phyloP scores from a whole-genome alignment of 2,888 invertebrate species.

The Drosophila stalkeri region DNA sequence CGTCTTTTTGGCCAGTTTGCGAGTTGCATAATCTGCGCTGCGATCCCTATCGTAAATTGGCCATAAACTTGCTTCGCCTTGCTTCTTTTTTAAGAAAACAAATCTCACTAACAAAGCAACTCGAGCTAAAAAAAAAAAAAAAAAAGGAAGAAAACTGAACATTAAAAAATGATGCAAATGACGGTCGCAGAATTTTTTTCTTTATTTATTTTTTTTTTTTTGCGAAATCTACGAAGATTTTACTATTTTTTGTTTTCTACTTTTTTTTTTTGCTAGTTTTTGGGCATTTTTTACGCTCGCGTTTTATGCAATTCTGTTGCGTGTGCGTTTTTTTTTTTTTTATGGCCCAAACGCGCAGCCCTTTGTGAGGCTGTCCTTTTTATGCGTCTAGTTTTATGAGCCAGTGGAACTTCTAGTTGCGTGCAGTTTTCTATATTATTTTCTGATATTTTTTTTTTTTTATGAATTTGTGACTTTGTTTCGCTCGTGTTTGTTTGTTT shows the following conservation, averaged over 20 bases:
- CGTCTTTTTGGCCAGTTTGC: neutral
- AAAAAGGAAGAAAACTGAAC: neutral
- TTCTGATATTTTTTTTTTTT: neutral
- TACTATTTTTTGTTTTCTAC: neutral
- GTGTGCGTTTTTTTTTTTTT: constrained; percentile 13
- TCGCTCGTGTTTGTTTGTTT: neutral
- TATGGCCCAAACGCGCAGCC: constrained; percentile 40
- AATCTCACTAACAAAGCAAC: constrained; percentile 24
- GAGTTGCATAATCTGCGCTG: constrained; percentile 23
- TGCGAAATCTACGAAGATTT: constrained; percentile 4
- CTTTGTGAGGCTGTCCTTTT: constrained; percentile 47
- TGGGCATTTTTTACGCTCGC: constrained; percentile 55
- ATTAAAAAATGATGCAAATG: constrained; percentile 28
- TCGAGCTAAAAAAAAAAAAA: constrained; percentile 31
- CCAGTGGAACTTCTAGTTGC: constrained; percentile 76
- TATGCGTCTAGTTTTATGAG: constrained; percentile 37
- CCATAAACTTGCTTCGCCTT: constrained; percentile 31
- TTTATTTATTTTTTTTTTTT: neutral
- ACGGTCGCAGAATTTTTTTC: neutral
- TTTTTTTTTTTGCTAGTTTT: constrained; percentile 48
- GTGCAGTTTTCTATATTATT: constrained; percentile 54
- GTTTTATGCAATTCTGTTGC: constrained; percentile 45
- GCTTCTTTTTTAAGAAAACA: constrained; percentile 5
- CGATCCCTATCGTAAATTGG: constrained; percentile 41
- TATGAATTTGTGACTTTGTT: constrained; percentile 8